Base-by-base conservation (phyloP, 2,113 vertebrate genomes). In the Martes martes region DNA sequence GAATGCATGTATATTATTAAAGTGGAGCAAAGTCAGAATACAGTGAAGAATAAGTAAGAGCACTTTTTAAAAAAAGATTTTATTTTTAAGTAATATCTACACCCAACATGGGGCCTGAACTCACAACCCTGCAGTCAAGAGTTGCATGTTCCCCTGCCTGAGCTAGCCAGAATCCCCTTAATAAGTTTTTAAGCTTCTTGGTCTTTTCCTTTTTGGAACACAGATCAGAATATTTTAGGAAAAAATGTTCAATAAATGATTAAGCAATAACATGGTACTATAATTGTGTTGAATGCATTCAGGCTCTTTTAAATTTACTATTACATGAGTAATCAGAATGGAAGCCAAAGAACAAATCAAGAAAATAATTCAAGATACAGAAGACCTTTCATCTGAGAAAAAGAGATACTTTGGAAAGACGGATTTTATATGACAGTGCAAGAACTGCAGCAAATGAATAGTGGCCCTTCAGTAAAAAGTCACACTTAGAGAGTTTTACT, bases 1-100 rank as follows among this genome's bases (percentile, higher is more conserved):
- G 81, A 76, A 92, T 89, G 14, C 36, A 80, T 67, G 16, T 28
- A 74, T 74, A 61, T 94, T 50, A 94, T 85, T 96, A 74, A 96
- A 96, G 24, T 84, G 7, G 79, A 82, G 89, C 90, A 96, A 91
- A 47, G 31, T 87, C 36, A 95, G 69, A 95, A 67, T 67, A 84
- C 23, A 91, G 39, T 33, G 31, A 95, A 88, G 23, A 95, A 55
- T 52, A 96, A 93, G 52, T 36, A n/a, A 39, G 67, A 88, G 74
- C 13, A 31, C 6, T 45, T 76, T 69, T 69, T 21, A 4, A 69
- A 67, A 33, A 67, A 67, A 67, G 31, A 67, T 67, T 33, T 33
- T 65, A 65, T 65, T 65, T 65, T 65, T 67, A 67, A 67, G 63
- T 67, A 67, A 33, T 67, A 31, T 33, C 63, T 67, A 67, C 6